Evolutionary conservation across 2,797 vertebrate genomes (phyloP).

Genomic region (Sebastes alutus): DNA sequence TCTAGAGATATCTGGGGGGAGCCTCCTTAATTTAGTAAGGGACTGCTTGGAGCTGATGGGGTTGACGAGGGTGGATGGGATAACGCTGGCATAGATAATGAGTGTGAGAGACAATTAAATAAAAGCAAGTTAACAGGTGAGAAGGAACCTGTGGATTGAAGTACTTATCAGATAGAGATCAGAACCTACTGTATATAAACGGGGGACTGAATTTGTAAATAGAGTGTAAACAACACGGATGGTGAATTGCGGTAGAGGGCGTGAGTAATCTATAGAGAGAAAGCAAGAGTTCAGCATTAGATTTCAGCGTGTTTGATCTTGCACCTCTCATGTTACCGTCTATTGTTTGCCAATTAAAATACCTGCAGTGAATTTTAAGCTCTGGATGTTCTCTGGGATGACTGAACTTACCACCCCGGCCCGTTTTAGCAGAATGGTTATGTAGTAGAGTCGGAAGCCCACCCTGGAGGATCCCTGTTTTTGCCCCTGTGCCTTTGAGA

Average conservation of each 20-base stretch:
- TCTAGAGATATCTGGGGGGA: slow-evolving; percentile 39
- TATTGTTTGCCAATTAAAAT: slow-evolving; percentile 30
- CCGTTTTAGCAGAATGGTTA: not conserved
- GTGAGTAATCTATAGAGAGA: not conserved
- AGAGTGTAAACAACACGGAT: not conserved
- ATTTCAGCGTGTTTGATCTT: not conserved
- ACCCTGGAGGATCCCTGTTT: not conserved
- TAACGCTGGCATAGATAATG: not conserved
- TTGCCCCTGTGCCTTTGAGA: not conserved
- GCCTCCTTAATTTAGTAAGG: slow-evolving; percentile 31
- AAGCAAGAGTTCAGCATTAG: not conserved
- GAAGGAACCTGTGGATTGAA: slow-evolving; percentile 11
- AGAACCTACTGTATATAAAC: not conserved
- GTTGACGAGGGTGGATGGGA: not conserved
- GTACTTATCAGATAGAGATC: not conserved
- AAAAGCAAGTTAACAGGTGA: not conserved
- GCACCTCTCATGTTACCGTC: not conserved
- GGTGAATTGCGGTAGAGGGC: not conserved
- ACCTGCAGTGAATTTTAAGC: not conserved
- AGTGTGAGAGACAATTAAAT: not conserved
- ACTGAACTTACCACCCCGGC: not conserved
- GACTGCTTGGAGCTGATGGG: slow-evolving; percentile 17
- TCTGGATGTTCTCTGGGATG: not conserved
- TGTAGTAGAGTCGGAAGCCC: not conserved
- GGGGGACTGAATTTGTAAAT: not conserved